Base-by-base conservation (phyloP, 2,888 invertebrate species). In the Lasioglossum calceatum region DNA sequence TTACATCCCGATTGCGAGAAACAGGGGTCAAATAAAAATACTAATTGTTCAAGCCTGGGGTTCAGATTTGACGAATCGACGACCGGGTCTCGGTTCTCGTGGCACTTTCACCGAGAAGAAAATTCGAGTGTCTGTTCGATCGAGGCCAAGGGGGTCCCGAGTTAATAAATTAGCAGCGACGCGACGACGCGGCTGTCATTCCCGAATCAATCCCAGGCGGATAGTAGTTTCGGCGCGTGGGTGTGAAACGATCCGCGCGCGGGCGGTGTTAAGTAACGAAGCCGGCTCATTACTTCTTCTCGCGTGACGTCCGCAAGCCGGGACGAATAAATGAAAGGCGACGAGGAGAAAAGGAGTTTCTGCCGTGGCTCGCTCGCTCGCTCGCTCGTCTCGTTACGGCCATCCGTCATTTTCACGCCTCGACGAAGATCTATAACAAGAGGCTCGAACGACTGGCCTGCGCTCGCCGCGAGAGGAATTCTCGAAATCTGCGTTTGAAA, bases 341-440 rank as follows among this genome's bases (percentile, higher is more conserved):
- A 81, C 88, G 82, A 85, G 90, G 75, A 73, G 85, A 64, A 85
- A 89, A 90, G 85, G 88, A 77, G 83, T 81, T 76, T 83, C 82
- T 78, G 70, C 58, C 74, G 23, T 78, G 79, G 61, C 82, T 77
- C 61, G 61, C 82, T 87, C 23, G 61, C 82, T 87, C 50, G 50
- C 50, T 23, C 54, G 54, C 80, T 54, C 54, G 54, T 78, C 88
- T 90, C 87, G 88, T 87, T 89, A 87, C 84, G 87, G 86, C 89
- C 90, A 91, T 93, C 88, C 92, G 90, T 93, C 93, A 93, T 92
- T 93, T 92, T 93, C 92, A 91, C 92, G 92, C 92, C 92, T 93
- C 88, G 82, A 83, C 89, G 88, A 89, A 89, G 91, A 90, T 88
- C 89, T 88, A 92, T 87, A 85, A 89, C 87, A 87, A 75, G 72